phyloP scores from a whole-genome alignment of 1,140 invertebrate genomes.

The Hirudo medicinalis region DNA sequence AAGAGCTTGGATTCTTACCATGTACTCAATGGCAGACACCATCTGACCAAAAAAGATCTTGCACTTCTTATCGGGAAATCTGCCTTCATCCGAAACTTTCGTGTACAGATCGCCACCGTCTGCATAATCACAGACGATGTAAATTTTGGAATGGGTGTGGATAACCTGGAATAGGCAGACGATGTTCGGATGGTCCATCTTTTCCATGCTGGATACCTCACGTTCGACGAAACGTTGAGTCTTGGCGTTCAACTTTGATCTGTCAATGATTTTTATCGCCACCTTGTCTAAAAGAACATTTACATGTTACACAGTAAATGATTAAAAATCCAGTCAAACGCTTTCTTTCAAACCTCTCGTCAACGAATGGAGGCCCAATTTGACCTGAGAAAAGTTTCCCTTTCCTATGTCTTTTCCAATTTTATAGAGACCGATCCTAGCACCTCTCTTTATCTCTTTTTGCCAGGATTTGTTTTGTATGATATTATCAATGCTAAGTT shows the following conservation, averaged over 20 bases:
- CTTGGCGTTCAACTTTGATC: slow-evolving; percentile 63
- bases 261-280: slow-evolving; percentile 77
- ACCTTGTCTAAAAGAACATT: slow-evolving; percentile 53
- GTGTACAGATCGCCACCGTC: slow-evolving; percentile 70
- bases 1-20: slow-evolving; percentile 48
- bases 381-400: slow-evolving; percentile 80
- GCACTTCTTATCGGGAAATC: slow-evolving; percentile 57
- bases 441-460: slow-evolving; percentile 34
- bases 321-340: neutral
- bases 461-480: too few species aligned
- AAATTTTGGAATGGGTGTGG: slow-evolving; percentile 64
- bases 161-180: slow-evolving; percentile 43
- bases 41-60: slow-evolving; percentile 63
- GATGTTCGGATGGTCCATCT: slow-evolving; percentile 64
- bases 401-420: slow-evolving; percentile 59
- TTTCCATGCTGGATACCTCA: slow-evolving; percentile 64
- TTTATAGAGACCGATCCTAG: slow-evolving; percentile 55
- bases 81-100: slow-evolving; percentile 62
- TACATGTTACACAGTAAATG: neutral
- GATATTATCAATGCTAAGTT: too few species aligned
- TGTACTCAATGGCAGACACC: slow-evolving; percentile 63
- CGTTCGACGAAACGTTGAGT: slow-evolving; percentile 60
- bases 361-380: slow-evolving; percentile 65
- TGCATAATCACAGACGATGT: slow-evolving; percentile 72
- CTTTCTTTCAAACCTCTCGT: slow-evolving; percentile 54